These are phyloP conservation scores for Orientallactaga bullata DNA, from an alignment of 2,113 vertebrate species.

Conservation along the genomic window DNA sequence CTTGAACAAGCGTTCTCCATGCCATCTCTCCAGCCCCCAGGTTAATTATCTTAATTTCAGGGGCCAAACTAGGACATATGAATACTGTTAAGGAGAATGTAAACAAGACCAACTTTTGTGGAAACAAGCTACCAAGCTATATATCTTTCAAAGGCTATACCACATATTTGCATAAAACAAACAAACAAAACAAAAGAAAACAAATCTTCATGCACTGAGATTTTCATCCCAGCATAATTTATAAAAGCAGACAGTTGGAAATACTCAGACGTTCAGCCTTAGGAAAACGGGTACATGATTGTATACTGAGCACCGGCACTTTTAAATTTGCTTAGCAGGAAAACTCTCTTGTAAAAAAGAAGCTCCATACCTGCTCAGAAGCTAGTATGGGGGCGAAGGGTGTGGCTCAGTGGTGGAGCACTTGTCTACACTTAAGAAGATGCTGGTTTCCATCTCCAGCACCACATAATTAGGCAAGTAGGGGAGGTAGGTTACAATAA, in stretches of 20 bases:
- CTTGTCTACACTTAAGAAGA: background rate
- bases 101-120: background rate
- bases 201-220: background rate
- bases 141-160: background rate
- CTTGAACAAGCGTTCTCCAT: no score
- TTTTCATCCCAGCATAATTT: conserved; percentile 42
- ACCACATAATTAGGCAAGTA: background rate
- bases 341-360: conserved; percentile 36
- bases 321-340: background rate
- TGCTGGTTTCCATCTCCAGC: background rate
- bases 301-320: background rate
- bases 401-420: background rate
- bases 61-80: background rate
- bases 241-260: conserved; percentile 27
- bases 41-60: no score
- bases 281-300: conserved; percentile 25
- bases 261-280: conserved; percentile 2
- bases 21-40: no score
- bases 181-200: background rate
- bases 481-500: background rate
- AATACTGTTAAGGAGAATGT: background rate
- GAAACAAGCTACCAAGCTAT: conserved; percentile 15
- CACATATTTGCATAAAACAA: background rate
- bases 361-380: background rate
- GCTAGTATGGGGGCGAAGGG: background rate